Evolutionary conservation across 2,113 vertebrate species (phyloP).

Genomic region (Perca fluviatilis): DNA sequence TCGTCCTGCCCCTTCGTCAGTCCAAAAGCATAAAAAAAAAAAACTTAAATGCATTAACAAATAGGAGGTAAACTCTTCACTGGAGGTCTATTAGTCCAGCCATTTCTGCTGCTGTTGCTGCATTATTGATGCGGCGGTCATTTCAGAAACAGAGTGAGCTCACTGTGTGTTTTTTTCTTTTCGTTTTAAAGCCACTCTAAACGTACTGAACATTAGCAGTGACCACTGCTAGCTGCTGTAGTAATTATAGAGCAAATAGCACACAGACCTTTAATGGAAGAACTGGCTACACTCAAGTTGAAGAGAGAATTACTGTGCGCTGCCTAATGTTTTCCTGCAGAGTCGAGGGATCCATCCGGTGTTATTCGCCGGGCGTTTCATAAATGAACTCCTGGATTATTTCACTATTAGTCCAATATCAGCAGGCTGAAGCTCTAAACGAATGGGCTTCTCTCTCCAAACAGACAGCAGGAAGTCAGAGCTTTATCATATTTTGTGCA

Average conservation of each 20-base stretch:
- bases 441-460: background rate
- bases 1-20: too few relatives aligned
- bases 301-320: conserved; percentile 42
- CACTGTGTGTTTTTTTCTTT: conserved; percentile 16
- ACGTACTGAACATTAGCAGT: conserved; percentile 46
- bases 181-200: conserved; percentile 41
- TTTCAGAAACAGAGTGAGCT: conserved; percentile 28
- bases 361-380: conserved; percentile 34
- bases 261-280: conserved; percentile 62
- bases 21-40: too few relatives aligned
- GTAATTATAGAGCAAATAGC: conserved; percentile 70
- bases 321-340: conserved; percentile 46
- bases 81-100: conserved; percentile 46
- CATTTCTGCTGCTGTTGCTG: conserved; percentile 45
- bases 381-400: conserved; percentile 58
- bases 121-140: conserved; percentile 65
- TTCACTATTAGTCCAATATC: conserved; percentile 38
- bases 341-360: conserved; percentile 45
- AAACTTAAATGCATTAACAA: background rate
- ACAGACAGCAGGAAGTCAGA: background rate
- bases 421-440: background rate
- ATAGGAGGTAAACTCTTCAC: conserved; percentile 5
- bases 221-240: conserved; percentile 30
- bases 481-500: background rate
- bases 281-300: conserved; percentile 55